Base-by-base conservation (phyloP, 2,113 vertebrate genomes). In the Alaudala cheleensis region DNA sequence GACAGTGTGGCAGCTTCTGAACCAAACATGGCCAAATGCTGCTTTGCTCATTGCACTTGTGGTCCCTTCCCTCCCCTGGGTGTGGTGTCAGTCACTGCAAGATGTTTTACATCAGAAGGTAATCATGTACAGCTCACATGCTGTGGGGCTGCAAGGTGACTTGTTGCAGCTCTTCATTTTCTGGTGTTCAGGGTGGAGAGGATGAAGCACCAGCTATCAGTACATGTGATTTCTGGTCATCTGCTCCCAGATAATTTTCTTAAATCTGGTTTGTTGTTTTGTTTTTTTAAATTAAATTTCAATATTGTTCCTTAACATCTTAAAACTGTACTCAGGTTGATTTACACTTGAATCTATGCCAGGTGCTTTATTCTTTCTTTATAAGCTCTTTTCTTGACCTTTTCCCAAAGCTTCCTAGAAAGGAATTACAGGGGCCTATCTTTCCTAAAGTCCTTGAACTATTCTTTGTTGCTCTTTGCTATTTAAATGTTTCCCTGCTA, bases 261-360 rank as follows among this genome's bases (percentile, higher is more conserved):
- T 88, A 17, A 86, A 88, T 60, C 47, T 94, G 34, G 3, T 82
- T 81, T 81, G 23, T 76, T 82, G 28, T 17, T 71, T 87, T 49
- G 20, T 11, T 82, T 77, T 42, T 77, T 74, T 60, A 3, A 56
- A 42, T 86, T 37, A 34, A 50, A 91, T 93, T 74, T 91, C 40
- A 76, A 0, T 92, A 53, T 82, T 86, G 21, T 61, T 94, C 47
- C 20, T 66, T 92, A 47, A 85, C 47, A 40, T 83, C 67, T 78
- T 94, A 26, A 57, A 71, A 88, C 60, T 71, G 33, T 86, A 53
- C 9, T 78, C 33, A 19, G 44, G 37, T 44, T 96, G 81, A 84
- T 90, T 78, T 90, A 64, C 31, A 42, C 92, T 74, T 96, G 44
- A 96, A 95, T n/a, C 24, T 84, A 6, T 90, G 22, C n/a, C 37